Base-by-base conservation (phyloP, 2,888 invertebrate species). In the Deilephila porcellus region DNA sequence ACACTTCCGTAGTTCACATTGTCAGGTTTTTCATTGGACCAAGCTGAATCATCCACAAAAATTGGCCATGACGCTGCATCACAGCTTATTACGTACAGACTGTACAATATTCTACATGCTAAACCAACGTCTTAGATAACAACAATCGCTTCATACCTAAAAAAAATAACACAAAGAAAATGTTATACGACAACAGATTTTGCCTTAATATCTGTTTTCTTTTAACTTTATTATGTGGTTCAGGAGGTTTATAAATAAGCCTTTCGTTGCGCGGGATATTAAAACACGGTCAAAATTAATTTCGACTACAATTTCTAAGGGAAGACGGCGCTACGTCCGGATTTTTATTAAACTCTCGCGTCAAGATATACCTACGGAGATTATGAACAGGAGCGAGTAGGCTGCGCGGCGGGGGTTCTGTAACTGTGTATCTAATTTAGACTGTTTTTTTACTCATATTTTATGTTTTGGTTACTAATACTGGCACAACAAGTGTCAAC, bases 241-340 rank as follows among this genome's bases (percentile, higher is more conserved):
- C 74, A 76, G 76, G 76, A 81, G 79, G 79, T 82, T 80, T 81
- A 77, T 74, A 76, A 74, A 77, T 80, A 86, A 84, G 83, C 84
- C 84, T 85, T 87, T 80, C 80, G 76, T 76, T 78, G 75, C 78
- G 71, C 77, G 79, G 82, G 84, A 86, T 88, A 87, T 86, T 87
- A 87, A 87, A 86, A 84, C 83, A 84, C 79, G 82, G 76, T 81
- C 76, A 74, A 85, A 83, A 84, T 84, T 87, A 87, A 87, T 88
- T 85, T 85, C 77, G 80, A 78, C 81, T 79, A 81, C 83, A 79
- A 79, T 83, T 81, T 82, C 59, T 78, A 79, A 80, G 80, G 76
- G 77, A 78, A 75, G 74, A 67, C 62, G 73, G 74, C 74, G 75
- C 74, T 72, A 70, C 72, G 76, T 71, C 76, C 77, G 78, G 80